phyloP scores from a whole-genome alignment of 2,888 invertebrate species.

The Abscondita cerata region DNA sequence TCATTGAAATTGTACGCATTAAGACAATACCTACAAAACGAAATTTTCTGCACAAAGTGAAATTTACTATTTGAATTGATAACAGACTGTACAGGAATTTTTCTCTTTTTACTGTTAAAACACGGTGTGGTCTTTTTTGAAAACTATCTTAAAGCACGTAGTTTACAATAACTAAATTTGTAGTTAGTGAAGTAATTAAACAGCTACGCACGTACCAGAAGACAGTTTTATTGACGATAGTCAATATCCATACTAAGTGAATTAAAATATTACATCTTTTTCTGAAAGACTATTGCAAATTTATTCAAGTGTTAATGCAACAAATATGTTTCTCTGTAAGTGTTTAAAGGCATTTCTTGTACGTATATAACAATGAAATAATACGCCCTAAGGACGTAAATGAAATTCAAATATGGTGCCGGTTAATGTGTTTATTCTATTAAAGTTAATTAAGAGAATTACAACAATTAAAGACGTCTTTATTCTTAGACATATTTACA shows the following conservation, averaged over 20 bases:
- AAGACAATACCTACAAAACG: too few relatives aligned
- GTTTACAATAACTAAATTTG: slow-evolving; percentile 7
- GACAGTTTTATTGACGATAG: neutral
- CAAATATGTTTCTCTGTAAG: neutral
- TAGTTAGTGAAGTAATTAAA: slow-evolving; percentile 1
- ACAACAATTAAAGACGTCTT: too few relatives aligned
- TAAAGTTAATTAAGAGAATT: too few relatives aligned
- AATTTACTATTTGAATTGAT: too few relatives aligned
- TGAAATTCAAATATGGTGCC: too few relatives aligned
- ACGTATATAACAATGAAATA: too few relatives aligned
- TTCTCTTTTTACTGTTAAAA: neutral
- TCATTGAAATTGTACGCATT: neutral
- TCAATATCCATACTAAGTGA: slow-evolving; percentile 3
- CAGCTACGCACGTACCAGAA: slow-evolving; percentile 2
- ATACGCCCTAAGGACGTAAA: too few relatives aligned
- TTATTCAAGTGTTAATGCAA: slow-evolving; percentile 1
- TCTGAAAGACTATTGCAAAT: neutral
- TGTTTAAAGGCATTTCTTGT: too few relatives aligned
- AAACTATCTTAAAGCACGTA: neutral
- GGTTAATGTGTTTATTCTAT: too few relatives aligned
- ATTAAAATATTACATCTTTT: slow-evolving; percentile 7
- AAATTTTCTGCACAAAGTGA: too few relatives aligned
- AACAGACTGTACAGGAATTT: too few relatives aligned
- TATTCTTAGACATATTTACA: too few relatives aligned
- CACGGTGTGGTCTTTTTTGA: slow-evolving; percentile 1